phyloP scores from a whole-genome alignment of 1,140 invertebrate species.

The Cydia pomonella region DNA sequence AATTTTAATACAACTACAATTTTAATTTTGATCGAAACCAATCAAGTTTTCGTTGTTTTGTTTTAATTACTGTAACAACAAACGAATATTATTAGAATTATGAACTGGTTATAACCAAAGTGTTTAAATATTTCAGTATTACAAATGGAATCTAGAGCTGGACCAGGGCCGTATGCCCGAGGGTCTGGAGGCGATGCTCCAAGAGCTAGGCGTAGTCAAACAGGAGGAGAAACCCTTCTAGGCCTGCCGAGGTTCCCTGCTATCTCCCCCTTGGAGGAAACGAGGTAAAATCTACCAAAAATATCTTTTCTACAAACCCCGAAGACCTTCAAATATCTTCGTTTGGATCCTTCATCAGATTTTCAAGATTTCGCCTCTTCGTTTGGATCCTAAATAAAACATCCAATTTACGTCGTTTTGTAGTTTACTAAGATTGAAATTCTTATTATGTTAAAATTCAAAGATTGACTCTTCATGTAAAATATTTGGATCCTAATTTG shows the following conservation, averaged over 20 bases:
- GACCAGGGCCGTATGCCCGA: conserved; percentile 90
- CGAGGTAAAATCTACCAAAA: conserved; percentile 5
- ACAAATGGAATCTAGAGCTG: conserved; percentile 89
- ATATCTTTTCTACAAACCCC: neutral
- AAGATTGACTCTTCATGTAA: too few relatives aligned
- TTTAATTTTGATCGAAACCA: too few relatives aligned
- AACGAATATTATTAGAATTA: too few relatives aligned
- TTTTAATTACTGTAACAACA: too few relatives aligned
- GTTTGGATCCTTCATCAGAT: neutral
- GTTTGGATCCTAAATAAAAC: neutral
- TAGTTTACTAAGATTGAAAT: neutral
- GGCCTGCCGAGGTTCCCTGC: conserved; percentile 12
- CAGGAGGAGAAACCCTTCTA: conserved; percentile 67
- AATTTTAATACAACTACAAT: too few relatives aligned
- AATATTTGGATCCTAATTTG: too few relatives aligned
- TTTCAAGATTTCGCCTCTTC: neutral
- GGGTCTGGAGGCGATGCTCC: conserved; percentile 87
- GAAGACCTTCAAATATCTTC: neutral
- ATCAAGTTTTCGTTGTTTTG: too few relatives aligned
- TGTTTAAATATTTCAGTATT: conserved; percentile 84
- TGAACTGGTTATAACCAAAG: neutral
- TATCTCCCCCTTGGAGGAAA: conserved; percentile 10
- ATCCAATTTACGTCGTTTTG: neutral
- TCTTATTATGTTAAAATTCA: too few relatives aligned
- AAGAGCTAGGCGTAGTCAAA: conserved; percentile 82